These are phyloP conservation scores for Ascaphus truei DNA, from an alignment of 2,113 vertebrate species.

Conservation along the genomic window DNA sequence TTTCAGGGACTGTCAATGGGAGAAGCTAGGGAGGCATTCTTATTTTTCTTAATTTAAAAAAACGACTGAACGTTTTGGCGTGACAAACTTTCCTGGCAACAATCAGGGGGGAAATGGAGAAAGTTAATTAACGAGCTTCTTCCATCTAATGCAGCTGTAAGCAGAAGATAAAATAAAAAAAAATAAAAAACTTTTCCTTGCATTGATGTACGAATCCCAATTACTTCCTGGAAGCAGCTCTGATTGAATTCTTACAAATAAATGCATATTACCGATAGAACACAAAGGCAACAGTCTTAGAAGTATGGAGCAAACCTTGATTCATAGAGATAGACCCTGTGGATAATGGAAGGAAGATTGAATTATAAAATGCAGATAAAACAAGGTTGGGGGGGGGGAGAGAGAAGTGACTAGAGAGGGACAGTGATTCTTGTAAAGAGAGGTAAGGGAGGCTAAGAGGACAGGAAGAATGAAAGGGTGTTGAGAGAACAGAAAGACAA, in stretches of 20 bases:
- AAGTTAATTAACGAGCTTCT: slow-evolving; percentile 11
- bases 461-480: neutral
- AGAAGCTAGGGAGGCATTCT: too few relatives aligned
- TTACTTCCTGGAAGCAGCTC: slow-evolving; percentile 13
- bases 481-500: slow-evolving; percentile 13
- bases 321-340: slow-evolving; percentile 3
- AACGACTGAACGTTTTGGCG: too few relatives aligned
- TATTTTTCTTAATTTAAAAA: too few relatives aligned
- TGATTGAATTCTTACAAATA: slow-evolving; percentile 12
- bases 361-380: slow-evolving; percentile 24
- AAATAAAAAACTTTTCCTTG: too few relatives aligned
- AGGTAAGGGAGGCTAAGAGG: neutral
- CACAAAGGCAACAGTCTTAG: neutral
- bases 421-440: slow-evolving; percentile 5
- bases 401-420: neutral
- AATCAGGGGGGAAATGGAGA: slow-evolving; percentile 1
- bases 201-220: neutral
- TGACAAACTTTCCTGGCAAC: slow-evolving; percentile 1
- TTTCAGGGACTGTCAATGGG: too few relatives aligned
- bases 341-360: slow-evolving; percentile 31
- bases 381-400: neutral
- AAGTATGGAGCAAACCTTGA: neutral
- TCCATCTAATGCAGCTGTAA: too few relatives aligned
- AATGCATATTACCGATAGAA: slow-evolving; percentile 14
- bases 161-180: too few relatives aligned